phyloP scores from a whole-genome alignment of 2,113 vertebrate genomes.

The Scartelaos histophorus region DNA sequence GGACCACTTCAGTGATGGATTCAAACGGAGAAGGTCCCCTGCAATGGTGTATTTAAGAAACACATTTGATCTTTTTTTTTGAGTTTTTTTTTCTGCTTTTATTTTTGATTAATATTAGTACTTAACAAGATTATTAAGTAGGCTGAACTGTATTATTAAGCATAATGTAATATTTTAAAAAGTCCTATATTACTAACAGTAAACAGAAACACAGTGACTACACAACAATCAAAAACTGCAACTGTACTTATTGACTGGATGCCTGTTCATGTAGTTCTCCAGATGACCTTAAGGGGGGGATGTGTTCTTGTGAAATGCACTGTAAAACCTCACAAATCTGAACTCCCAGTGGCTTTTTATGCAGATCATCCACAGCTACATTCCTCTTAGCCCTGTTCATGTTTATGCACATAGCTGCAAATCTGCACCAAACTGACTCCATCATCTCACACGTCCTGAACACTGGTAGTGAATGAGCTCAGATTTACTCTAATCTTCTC shows the following conservation, averaged over 20 bases:
- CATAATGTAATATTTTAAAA: background rate
- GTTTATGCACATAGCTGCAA: background rate
- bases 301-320: constrained; percentile 35
- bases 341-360: background rate
- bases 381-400: background rate
- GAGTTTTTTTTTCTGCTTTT: too few relatives aligned
- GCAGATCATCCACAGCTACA: background rate
- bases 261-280: background rate
- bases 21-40: background rate
- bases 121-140: too few relatives aligned
- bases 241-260: too few relatives aligned
- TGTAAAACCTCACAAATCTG: background rate
- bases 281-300: constrained; percentile 48
- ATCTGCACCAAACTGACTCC: background rate
- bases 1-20: background rate
- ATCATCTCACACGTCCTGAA: background rate
- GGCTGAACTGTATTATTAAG: too few relatives aligned
- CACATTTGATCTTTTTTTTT: too few relatives aligned
- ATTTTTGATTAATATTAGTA: too few relatives aligned
- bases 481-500: background rate
- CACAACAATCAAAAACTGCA: background rate
- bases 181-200: background rate
- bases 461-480: background rate
- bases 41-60: too few relatives aligned
- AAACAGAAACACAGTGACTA: background rate